Conservation (phyloP, 2,888 invertebrate species). For the Eudasyphora cyanicolor region DNA sequence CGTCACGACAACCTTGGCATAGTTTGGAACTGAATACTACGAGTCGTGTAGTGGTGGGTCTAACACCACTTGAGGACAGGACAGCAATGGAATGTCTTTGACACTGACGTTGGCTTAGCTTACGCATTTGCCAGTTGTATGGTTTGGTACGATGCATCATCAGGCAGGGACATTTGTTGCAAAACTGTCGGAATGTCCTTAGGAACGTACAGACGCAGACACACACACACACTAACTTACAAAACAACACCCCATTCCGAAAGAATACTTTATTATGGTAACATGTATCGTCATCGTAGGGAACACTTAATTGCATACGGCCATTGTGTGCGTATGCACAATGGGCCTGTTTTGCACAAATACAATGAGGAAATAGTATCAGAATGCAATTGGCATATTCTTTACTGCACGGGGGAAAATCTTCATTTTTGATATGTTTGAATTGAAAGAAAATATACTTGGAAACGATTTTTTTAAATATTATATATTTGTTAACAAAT, state of each 20-base stretch:
- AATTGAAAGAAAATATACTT: too few species aligned
- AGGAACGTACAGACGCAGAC: neutral
- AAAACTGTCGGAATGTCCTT: slow-evolving; percentile 2
- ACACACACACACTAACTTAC: neutral
- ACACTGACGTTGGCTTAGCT: slow-evolving; percentile 3
- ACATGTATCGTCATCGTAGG: slow-evolving; percentile 32
- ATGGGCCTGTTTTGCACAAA: too few species aligned
- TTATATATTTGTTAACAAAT: too few species aligned
- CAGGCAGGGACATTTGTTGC: slow-evolving; percentile 19
- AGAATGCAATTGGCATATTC: too few species aligned
- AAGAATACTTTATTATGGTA: slow-evolving; percentile 29
- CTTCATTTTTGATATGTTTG: too few species aligned
- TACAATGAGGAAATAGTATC: too few species aligned
- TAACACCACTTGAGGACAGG: neutral
- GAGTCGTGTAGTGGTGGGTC: neutral
- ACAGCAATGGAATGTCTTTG: neutral
- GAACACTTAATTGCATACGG: slow-evolving; percentile 50
- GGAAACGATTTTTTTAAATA: too few species aligned
- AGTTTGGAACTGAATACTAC: neutral
- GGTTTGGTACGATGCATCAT: slow-evolving; percentile 14
- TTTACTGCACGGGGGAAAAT: too few species aligned
- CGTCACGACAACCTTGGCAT: slow-evolving; percentile 17
- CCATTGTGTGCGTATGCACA: slow-evolving; percentile 35
- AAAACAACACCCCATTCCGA: neutral
- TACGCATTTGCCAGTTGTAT: neutral